Percentiles rank a stretch among this genome's conserved stretches.
phyloP scores from a whole-genome alignment of 2,797 vertebrate species.

The Spizella passerina region DNA sequence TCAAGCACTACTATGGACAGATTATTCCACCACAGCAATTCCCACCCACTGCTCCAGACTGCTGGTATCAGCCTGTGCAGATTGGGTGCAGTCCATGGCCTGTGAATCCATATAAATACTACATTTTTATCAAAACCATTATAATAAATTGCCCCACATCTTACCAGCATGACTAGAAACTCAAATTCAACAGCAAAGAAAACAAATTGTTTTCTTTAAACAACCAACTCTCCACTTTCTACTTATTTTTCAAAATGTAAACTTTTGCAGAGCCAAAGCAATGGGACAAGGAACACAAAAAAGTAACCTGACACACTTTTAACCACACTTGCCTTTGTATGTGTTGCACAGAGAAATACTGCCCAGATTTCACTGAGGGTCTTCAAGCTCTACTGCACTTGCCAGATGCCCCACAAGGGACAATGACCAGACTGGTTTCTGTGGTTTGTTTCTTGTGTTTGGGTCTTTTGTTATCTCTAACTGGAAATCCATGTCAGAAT shows the following conservation, averaged over 20 bases:
- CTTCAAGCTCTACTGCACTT: not conserved
- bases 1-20: not conserved
- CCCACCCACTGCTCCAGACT: not conserved
- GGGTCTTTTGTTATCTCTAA: not conserved
- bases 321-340: not conserved
- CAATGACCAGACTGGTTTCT: not conserved
- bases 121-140: not conserved
- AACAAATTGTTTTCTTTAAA: not conserved
- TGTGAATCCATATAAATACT: not conserved
- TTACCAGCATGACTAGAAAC: not conserved
- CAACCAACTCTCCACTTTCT: not conserved
- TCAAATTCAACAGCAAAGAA: not conserved
- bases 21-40: not conserved
- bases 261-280: not conserved
- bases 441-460: not conserved
- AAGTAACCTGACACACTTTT: not conserved
- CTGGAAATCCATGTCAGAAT: not conserved
- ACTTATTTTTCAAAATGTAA: not conserved
- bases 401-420: not conserved
- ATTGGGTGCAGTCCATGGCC: not conserved
- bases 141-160: not conserved
- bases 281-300: not conserved
- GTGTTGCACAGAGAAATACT: not conserved
- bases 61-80: not conserved
- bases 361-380: not conserved